Evolutionary conservation across 2,888 invertebrate genomes (phyloP).

Genomic region (Meta bourneti): DNA sequence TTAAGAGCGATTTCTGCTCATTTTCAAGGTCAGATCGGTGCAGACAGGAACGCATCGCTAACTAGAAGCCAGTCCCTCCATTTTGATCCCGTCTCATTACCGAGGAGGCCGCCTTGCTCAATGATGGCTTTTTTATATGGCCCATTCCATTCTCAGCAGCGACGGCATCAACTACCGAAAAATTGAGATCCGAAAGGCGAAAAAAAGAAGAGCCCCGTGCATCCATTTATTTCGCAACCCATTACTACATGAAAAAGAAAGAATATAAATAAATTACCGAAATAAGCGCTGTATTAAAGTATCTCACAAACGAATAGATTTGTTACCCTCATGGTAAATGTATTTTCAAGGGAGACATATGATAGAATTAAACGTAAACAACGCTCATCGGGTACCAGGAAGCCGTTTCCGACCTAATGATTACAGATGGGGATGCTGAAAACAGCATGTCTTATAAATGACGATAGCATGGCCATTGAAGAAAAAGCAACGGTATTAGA

Average conservation of each 20-base stretch:
- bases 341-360: conserved; percentile 53
- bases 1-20: no score
- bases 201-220: conserved; percentile 30
- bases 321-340: conserved; percentile 46
- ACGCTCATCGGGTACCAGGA: background rate
- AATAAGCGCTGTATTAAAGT: conserved; percentile 64
- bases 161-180: conserved; percentile 49
- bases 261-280: conserved; percentile 69
- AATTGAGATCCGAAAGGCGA: conserved; percentile 36
- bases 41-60: conserved; percentile 3
- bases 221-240: conserved; percentile 61
- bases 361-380: conserved; percentile 51
- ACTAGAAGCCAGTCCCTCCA: conserved; percentile 45
- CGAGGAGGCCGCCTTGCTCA: background rate
- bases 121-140: conserved; percentile 65
- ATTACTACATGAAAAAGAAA: conserved; percentile 41
- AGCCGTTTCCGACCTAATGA: conserved; percentile 29
- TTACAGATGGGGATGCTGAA: conserved; percentile 43
- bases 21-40: no score
- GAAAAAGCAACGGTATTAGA: background rate
- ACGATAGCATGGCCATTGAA: conserved; percentile 6
- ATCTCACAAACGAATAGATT: conserved; percentile 53
- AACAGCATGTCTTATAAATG: background rate
- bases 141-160: conserved; percentile 11
- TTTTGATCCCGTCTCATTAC: conserved; percentile 39